Evolutionary conservation across 2,888 invertebrate genomes (phyloP).

Genomic region (Coleophora flavipennella): DNA sequence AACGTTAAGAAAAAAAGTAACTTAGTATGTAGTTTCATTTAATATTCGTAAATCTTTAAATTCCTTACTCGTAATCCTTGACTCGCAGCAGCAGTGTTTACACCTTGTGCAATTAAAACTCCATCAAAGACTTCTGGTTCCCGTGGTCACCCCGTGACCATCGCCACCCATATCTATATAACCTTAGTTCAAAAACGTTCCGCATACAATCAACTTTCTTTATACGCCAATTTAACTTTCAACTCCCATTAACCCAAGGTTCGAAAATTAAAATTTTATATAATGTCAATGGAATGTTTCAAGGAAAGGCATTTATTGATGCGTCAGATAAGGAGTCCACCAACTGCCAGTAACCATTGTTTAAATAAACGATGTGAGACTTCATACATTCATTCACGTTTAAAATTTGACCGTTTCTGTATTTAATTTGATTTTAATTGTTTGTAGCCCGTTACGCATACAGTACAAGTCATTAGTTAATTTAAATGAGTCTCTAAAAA

Average conservation of each 20-base stretch:
- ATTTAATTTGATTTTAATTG: conserved; percentile 32
- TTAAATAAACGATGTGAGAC: conserved; percentile 58
- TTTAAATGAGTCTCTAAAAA: no score
- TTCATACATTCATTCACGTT: conserved; percentile 35
- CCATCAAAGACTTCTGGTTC: conserved; percentile 39
- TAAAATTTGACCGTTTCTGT: conserved; percentile 47
- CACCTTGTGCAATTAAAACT: conserved; percentile 50
- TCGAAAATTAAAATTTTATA: conserved; percentile 55
- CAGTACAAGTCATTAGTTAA: no score
- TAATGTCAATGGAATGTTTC: conserved; percentile 41
- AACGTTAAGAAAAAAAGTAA: no score
- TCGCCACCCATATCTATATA: conserved; percentile 52
- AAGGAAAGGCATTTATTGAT: conserved; percentile 63
- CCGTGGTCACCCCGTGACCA: conserved; percentile 51
- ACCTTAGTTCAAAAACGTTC: conserved; percentile 29
- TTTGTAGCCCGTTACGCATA: no score
- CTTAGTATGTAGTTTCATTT: no score
- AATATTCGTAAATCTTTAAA: no score
- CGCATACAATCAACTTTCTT: conserved; percentile 24
- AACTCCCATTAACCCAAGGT: conserved; percentile 17
- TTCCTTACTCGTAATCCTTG: no score
- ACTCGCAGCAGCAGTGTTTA: conserved; percentile 36
- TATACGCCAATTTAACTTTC: conserved; percentile 3
- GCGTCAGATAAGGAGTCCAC: conserved; percentile 47
- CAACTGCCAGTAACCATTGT: conserved; percentile 66